Conservation (phyloP, 2,888 invertebrate species). For the Torymus tubicola region DNA sequence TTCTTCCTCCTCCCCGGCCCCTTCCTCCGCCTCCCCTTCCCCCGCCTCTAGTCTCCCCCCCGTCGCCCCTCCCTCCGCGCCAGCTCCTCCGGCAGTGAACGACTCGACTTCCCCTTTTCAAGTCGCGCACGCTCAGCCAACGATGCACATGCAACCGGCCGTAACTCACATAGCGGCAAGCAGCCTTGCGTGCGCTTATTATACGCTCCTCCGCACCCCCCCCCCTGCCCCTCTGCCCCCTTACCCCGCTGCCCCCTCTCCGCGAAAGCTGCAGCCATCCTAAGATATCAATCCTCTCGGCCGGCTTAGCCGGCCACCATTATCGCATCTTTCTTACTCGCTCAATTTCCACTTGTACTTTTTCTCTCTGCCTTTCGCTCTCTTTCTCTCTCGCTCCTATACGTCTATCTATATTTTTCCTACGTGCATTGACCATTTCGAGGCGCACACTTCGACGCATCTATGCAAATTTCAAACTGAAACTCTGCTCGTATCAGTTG, state of each 20-base stretch:
- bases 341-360: neutral
- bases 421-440: no score
- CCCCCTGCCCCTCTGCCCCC: neutral
- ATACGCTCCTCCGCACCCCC: slow-evolving; percentile 26
- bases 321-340: slow-evolving; percentile 8
- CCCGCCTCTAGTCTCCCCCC: slow-evolving; percentile 60
- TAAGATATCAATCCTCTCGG: slow-evolving; percentile 43
- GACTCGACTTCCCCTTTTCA: slow-evolving; percentile 73
- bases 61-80: slow-evolving; percentile 53
- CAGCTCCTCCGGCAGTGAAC: slow-evolving; percentile 54
- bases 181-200: slow-evolving; percentile 60
- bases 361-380: neutral
- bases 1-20: slow-evolving; percentile 53
- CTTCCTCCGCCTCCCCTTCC: slow-evolving; percentile 40
- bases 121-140: slow-evolving; percentile 60
- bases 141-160: slow-evolving; percentile 67
- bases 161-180: slow-evolving; percentile 57
- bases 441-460: no score
- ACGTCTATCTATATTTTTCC: no score
- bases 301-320: neutral
- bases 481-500: slow-evolving; percentile 12
- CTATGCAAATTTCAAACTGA: neutral
- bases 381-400: neutral
- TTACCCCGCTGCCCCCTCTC: neutral
- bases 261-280: neutral